Conservation (phyloP, 2,113 vertebrate genomes). For the Malurus alboscapulatus region DNA sequence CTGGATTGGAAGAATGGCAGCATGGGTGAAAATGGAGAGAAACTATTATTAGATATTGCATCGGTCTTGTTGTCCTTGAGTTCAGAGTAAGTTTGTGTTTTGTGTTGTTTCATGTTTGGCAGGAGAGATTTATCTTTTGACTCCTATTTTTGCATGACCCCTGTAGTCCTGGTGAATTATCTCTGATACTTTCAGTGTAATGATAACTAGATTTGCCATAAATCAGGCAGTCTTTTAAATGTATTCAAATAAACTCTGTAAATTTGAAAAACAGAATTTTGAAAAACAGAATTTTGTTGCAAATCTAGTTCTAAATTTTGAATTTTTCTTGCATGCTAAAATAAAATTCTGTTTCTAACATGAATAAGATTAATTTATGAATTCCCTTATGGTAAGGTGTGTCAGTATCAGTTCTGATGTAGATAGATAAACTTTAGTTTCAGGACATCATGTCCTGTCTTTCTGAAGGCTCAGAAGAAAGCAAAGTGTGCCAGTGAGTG, state of each 20-base stretch:
- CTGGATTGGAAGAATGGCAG: slow-evolving; percentile 82
- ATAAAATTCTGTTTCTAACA: background rate
- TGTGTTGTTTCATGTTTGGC: background rate
- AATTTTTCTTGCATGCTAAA: background rate
- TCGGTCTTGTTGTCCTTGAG: slow-evolving; percentile 82
- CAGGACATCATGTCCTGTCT: background rate
- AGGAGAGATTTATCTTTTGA: background rate
- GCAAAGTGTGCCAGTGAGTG: background rate
- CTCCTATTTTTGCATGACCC: background rate
- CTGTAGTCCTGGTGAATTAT: background rate
- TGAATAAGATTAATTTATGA: background rate
- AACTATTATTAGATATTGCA: slow-evolving; percentile 80
- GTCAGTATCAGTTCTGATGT: background rate
- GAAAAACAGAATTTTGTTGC: background rate
- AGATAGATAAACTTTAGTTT: background rate
- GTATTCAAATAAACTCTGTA: background rate
- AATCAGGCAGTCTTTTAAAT: background rate
- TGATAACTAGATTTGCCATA: background rate
- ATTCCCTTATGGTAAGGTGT: background rate
- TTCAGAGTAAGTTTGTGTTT: slow-evolving; percentile 78
- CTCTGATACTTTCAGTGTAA: background rate
- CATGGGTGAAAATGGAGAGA: slow-evolving; percentile 75
- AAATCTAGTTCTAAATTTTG: background rate
- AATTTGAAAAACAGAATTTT: background rate
- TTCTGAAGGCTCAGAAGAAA: background rate